A percentile compares a stretch with the other conserved stretches of the same genome.
These are phyloP conservation scores for Solenopsis fugax DNA, from an alignment of 1,140 invertebrate genomes.

Conservation along the genomic window DNA sequence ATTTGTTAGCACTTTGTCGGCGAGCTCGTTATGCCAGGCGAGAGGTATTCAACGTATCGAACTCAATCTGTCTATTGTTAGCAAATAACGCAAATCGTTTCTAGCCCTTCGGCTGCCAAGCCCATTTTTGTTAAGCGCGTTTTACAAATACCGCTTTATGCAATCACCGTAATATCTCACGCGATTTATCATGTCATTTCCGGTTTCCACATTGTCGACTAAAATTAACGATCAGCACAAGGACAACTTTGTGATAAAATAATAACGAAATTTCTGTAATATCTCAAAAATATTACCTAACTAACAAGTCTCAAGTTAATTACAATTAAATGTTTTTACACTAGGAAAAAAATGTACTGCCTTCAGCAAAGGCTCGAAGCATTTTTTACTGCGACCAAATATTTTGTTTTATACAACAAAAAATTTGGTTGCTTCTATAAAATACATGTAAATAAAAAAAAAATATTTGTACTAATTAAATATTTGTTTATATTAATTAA, in stretches of 20 bases:
- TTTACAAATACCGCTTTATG: slow-evolving; percentile 26
- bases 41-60: slow-evolving; percentile 66
- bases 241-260: neutral
- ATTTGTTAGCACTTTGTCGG: slow-evolving; percentile 76
- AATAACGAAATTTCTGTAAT: neutral
- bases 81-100: slow-evolving; percentile 20
- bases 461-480: no score
- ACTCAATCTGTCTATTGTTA: slow-evolving; percentile 70
- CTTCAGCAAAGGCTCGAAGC: no score
- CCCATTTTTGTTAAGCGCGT: neutral
- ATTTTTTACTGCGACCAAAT: no score
- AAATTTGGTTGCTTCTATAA: no score
- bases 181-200: slow-evolving; percentile 4
- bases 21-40: slow-evolving; percentile 59
- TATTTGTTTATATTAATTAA: neutral
- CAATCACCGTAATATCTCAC: neutral
- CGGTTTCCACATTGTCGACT: neutral
- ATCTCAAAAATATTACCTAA: neutral
- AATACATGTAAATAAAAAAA: no score
- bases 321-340: neutral
- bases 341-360: no score
- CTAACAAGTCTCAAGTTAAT: neutral
- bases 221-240: neutral
- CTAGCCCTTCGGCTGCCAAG: slow-evolving; percentile 33
- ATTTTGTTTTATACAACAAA: no score